These are phyloP conservation scores for Glyphotaelius pellucidus DNA, from an alignment of 2,888 invertebrate species.

Conservation along the genomic window DNA sequence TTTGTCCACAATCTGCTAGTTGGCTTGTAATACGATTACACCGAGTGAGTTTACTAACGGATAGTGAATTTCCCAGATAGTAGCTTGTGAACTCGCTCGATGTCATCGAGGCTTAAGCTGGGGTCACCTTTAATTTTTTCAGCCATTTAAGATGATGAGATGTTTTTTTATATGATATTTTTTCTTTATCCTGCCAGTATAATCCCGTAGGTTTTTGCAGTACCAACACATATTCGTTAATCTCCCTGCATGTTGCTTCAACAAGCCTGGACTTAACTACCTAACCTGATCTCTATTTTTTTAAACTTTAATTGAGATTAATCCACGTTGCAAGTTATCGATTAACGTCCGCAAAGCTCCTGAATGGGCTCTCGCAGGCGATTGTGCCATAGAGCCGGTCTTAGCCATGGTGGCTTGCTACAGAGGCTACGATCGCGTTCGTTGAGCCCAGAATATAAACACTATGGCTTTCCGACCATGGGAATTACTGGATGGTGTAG, in stretches of 20 bases:
- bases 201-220: too few species aligned
- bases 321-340: conserved; percentile 56
- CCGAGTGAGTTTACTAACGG: too few species aligned
- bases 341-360: conserved; percentile 47
- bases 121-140: too few species aligned
- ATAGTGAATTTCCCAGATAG: too few species aligned
- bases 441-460: neutral
- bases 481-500: neutral
- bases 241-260: neutral
- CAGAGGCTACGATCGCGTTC: neutral
- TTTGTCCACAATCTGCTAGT: too few species aligned
- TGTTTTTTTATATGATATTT: too few species aligned
- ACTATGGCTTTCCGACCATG: neutral
- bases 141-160: too few species aligned
- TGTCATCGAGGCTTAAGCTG: too few species aligned
- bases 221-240: too few species aligned
- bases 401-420: neutral
- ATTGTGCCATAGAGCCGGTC: conserved; percentile 1
- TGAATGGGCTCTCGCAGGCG: neutral
- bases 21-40: too few species aligned
- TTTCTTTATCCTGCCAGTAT: too few species aligned
- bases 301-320: conserved; percentile 57
- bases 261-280: neutral
- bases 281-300: conserved; percentile 2
- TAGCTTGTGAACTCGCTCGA: too few species aligned